Evolutionary conservation across 2,113 vertebrate genomes (phyloP), one percentile per base, ranked within the genome.

Genomic region (Aptenodytes forsteri): DNA sequence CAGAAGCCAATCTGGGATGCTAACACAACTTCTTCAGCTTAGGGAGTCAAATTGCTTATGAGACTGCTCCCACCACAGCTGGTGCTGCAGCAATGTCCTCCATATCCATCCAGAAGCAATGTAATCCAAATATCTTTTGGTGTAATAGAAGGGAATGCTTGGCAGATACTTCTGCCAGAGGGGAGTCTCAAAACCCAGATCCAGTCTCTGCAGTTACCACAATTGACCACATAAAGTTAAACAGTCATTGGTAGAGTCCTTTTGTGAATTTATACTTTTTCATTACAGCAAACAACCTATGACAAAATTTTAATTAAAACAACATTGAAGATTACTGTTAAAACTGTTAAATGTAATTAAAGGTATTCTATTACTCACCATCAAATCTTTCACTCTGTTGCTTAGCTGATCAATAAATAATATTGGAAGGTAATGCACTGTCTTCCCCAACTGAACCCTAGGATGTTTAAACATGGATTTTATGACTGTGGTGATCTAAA

Each of bases 321-420:
- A 93, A 85, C 67, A 91, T 59, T 69, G 72, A 76, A 64, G 56
- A 73, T 64, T 47, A 89, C 22, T 25, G 26, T 89, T 83, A 90
- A 47, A 91, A 76, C 5, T 77, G 22, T 83, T 83, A 96, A 89
- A 91, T 14, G 26, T 75, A 94, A 95, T 82, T 92, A 89, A 93
- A 95, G 64, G 32, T 52, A 62, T 90, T 82, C 65, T 92, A 79
- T 46, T 81, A 96, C 99, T 98, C 97, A 99, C 99, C 98, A 99
- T 98, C 71, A 99, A 98, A 98, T 99, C 99, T 97, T 99, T 99
- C 92, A 99, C 99, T 76, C 99, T 98, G 97, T 99, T 99, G 98
- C 99, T 99, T 97, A 99, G 99, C 96, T 99, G 99, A 97, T 99
- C 99, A 44, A 99, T 99, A 98, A 99, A 99, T 96, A 99, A 98